Conservation (phyloP, 2,113 vertebrate genomes). For the Erythrolamprus reginae region DNA sequence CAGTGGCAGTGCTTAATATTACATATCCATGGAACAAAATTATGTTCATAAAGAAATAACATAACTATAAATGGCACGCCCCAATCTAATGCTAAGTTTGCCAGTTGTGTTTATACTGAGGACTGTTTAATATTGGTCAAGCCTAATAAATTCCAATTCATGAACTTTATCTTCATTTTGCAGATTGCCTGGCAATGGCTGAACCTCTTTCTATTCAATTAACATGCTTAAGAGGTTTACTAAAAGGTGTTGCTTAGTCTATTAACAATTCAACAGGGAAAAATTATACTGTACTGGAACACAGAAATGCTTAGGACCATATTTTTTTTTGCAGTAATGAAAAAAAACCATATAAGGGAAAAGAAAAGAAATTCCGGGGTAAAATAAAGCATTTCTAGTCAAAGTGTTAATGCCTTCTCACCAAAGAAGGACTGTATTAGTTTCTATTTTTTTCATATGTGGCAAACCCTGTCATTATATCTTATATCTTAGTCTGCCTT, state of each 20-base stretch:
- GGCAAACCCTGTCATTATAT: not conserved
- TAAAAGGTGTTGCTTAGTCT: slow-evolving; percentile 17
- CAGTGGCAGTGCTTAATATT: not conserved
- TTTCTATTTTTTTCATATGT: slow-evolving; percentile 4
- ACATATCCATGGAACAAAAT: slow-evolving; percentile 1
- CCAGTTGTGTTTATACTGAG: not conserved
- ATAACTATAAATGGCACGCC: not conserved
- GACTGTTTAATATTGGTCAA: slow-evolving; percentile 11
- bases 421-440: not conserved
- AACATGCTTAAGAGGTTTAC: slow-evolving; percentile 9
- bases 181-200: not conserved
- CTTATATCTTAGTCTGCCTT: too few species aligned
- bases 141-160: not conserved
- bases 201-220: slow-evolving; percentile 27
- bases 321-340: slow-evolving; percentile 8
- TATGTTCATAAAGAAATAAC: not conserved
- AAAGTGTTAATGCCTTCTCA: not conserved
- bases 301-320: not conserved
- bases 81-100: not conserved
- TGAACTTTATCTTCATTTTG: slow-evolving; percentile 33
- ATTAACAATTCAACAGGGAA: slow-evolving; percentile 6
- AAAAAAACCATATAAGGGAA: not conserved
- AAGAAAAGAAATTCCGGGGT: slow-evolving; percentile 6
- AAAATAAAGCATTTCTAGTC: not conserved
- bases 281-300: not conserved